Percentiles rank a stretch among this genome's conserved stretches.
Conservation (phyloP, 2,797 vertebrate genomes). For the Etheostoma nigrum region DNA sequence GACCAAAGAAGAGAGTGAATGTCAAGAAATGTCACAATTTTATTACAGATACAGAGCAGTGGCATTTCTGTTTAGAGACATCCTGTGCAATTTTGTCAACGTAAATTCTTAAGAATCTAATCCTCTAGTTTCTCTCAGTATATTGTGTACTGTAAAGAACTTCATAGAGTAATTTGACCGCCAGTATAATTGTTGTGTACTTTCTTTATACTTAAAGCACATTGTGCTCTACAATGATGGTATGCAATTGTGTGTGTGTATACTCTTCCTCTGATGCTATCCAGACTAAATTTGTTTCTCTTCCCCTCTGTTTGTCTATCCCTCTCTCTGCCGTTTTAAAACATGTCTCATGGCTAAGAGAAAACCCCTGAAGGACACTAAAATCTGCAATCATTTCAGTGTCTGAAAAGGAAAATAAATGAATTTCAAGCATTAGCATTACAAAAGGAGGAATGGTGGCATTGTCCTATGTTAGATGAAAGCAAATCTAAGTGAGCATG, state of each 20-base stretch:
- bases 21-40: constrained; percentile 44
- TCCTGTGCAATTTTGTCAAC: constrained; percentile 8
- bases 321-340: constrained; percentile 31
- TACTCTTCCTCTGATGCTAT: background rate
- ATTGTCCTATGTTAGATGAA: constrained; percentile 23
- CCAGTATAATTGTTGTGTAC: background rate
- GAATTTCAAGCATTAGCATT: constrained; percentile 34
- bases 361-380: constrained; percentile 52
- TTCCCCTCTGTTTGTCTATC: background rate
- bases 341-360: constrained; percentile 21
- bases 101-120: background rate
- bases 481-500: background rate
- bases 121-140: background rate
- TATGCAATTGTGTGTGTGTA: background rate
- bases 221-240: background rate
- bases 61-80: constrained; percentile 11
- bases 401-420: constrained; percentile 7
- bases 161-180: background rate
- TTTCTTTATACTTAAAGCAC: background rate
- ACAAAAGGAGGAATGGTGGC: constrained; percentile 33
- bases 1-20: constrained; percentile 56
- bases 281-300: constrained; percentile 14
- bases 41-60: constrained; percentile 18
- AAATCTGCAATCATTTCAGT: constrained; percentile 47
- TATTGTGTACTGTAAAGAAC: background rate